Conservation (phyloP, 2,797 vertebrate genomes). For the Lithobates sylvaticus region DNA sequence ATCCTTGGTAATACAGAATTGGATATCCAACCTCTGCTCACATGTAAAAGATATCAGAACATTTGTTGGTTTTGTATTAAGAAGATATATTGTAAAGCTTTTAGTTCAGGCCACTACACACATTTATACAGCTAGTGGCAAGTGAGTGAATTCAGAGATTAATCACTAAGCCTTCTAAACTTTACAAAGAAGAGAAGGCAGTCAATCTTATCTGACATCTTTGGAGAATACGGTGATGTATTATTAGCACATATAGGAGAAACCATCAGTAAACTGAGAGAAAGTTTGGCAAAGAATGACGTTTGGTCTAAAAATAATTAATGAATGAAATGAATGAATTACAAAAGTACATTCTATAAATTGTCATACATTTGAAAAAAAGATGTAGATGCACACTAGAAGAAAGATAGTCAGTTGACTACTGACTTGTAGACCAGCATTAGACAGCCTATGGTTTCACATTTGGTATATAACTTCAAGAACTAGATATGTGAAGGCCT, state of each 20-base stretch:
- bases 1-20: neutral
- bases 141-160: neutral
- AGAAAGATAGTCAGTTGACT: too few species aligned
- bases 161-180: neutral
- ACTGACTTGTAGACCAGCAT: neutral
- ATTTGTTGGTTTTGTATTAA: neutral
- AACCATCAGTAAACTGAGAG: neutral
- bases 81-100: neutral
- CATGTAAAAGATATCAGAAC: neutral
- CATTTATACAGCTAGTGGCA: neutral
- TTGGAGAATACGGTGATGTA: slow-evolving; percentile 1
- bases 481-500: neutral
- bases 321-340: neutral
- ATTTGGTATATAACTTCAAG: neutral
- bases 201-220: slow-evolving; percentile 12
- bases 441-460: neutral
- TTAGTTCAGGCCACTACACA: neutral
- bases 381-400: neutral
- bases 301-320: neutral
- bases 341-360: neutral
- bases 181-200: neutral
- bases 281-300: neutral
- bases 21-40: neutral
- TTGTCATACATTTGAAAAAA: neutral
- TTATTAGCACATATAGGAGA: neutral